Percentiles rank a stretch among this genome's conserved stretches.
phyloP scores from a whole-genome alignment of 2,797 vertebrate species.

The Sternarchorhynchus goeldii region DNA sequence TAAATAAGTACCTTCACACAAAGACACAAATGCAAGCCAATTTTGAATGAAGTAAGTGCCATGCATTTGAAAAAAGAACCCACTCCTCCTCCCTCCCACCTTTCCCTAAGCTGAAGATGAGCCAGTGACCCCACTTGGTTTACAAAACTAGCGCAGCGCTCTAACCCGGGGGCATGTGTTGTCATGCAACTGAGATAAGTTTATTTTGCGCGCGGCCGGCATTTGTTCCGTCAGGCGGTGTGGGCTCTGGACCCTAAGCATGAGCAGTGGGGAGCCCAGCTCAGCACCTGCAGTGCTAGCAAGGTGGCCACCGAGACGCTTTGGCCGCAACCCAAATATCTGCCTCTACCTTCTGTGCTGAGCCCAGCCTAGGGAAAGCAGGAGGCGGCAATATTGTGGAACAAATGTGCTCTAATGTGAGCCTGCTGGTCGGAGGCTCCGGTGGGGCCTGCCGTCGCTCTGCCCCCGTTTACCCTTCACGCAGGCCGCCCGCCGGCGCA shows the following conservation, averaged over 20 bases:
- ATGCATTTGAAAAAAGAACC: conserved; percentile 22
- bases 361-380: conserved; percentile 83
- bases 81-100: conserved; percentile 36
- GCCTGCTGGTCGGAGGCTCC: conserved; percentile 77
- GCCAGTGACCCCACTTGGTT: conserved; percentile 70
- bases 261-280: conserved; percentile 83
- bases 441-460: conserved; percentile 63
- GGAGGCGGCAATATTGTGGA: conserved; percentile 85
- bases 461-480: conserved; percentile 59
- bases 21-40: conserved; percentile 38
- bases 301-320: conserved; percentile 77
- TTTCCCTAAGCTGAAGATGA: conserved; percentile 60
- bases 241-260: conserved; percentile 83
- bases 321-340: conserved; percentile 91
- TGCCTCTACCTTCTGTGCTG: conserved; percentile 90
- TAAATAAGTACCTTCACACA: conserved; percentile 18
- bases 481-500: conserved; percentile 49
- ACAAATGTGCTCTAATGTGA: conserved; percentile 88
- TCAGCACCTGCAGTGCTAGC: conserved; percentile 83
- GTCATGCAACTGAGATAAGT: conserved; percentile 96
- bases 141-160: conserved; percentile 79
- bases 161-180: conserved; percentile 86
- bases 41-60: conserved; percentile 35
- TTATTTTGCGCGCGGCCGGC: conserved; percentile 87
- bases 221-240: conserved; percentile 94